These are phyloP conservation scores for Bovichtus diacanthus DNA, from an alignment of 2,797 vertebrate genomes.

Conservation along the genomic window DNA sequence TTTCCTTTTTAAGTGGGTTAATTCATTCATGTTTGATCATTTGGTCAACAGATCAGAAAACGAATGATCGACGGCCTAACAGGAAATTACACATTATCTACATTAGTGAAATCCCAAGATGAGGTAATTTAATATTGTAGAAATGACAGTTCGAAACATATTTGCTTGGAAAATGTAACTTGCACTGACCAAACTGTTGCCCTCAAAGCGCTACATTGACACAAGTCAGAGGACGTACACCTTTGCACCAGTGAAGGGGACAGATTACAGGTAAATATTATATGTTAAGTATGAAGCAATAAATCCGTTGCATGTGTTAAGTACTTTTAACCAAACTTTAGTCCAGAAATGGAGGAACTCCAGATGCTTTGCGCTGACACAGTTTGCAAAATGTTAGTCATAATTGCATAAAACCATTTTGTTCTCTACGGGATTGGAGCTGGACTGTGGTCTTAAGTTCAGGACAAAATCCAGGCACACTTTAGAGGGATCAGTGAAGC, in stretches of 20 bases:
- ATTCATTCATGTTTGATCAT: slow-evolving; percentile 14
- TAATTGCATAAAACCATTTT: slow-evolving; percentile 17
- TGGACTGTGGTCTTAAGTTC: slow-evolving; percentile 10
- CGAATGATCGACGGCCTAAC: slow-evolving; percentile 92
- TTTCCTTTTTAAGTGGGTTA: neutral
- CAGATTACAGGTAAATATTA: slow-evolving; percentile 93
- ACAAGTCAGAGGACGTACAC: slow-evolving; percentile 90
- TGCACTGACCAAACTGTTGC: slow-evolving; percentile 28
- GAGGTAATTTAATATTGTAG: slow-evolving; percentile 87
- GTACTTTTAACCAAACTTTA: neutral
- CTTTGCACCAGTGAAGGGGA: slow-evolving; percentile 90
- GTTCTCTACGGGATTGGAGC: slow-evolving; percentile 8
- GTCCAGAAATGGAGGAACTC: slow-evolving; percentile 13
- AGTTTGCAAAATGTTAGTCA: slow-evolving; percentile 20
- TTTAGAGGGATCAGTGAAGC: slow-evolving; percentile 13
- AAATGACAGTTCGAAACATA: neutral
- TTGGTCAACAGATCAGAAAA: slow-evolving; percentile 88
- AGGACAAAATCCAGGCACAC: slow-evolving; percentile 35
- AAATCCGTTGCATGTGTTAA: neutral
- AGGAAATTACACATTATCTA: slow-evolving; percentile 87
- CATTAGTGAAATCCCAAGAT: slow-evolving; percentile 95
- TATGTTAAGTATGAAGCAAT: neutral
- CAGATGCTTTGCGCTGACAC: slow-evolving; percentile 21
- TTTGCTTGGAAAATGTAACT: neutral
- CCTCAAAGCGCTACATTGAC: slow-evolving; percentile 93